These are phyloP conservation scores for Lamproptera curius DNA, from an alignment of 2,888 invertebrate genomes.

Conservation along the genomic window DNA sequence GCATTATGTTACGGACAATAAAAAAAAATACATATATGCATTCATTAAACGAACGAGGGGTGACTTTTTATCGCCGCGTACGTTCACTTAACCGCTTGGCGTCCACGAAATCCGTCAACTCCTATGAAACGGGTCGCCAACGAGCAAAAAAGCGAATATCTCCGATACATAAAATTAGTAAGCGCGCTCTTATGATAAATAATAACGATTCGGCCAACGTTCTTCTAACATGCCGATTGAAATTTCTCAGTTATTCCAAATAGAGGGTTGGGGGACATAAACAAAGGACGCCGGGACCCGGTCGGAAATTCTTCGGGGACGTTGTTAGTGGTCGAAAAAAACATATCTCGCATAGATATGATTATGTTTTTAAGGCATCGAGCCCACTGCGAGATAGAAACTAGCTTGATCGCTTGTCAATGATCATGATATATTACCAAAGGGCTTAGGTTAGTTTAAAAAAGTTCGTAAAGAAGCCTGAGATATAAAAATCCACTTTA, in stretches of 20 bases:
- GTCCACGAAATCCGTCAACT: no score
- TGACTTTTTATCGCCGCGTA: no score
- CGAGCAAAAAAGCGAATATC: slow-evolving; percentile 10
- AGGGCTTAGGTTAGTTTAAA: no score
- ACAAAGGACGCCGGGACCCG: slow-evolving; percentile 43
- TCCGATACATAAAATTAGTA: slow-evolving; percentile 36
- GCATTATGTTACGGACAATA: no score
- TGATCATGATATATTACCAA: no score
- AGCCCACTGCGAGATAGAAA: slow-evolving; percentile 24
- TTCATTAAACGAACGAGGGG: no score
- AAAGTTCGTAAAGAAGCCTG: no score
- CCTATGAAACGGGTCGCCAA: no score
- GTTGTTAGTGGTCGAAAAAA: slow-evolving; percentile 37
- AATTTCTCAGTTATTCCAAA: slow-evolving; percentile 46
- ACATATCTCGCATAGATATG: slow-evolving; percentile 32
- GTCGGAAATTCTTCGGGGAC: slow-evolving; percentile 44
- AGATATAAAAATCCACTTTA: no score
- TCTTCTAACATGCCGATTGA: slow-evolving; percentile 42
- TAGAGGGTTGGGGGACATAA: slow-evolving; percentile 40
- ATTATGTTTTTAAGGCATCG: slow-evolving; percentile 34
- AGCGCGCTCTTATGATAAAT: slow-evolving; percentile 37
- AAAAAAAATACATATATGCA: no score
- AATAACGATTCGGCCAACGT: slow-evolving; percentile 37
- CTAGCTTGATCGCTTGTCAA: no score
- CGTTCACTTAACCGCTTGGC: no score